Evolutionary conservation across 1,140 invertebrate genomes (phyloP), one percentile per base, ranked within the genome.

Genomic region (Drosophila fuyamai): DNA sequence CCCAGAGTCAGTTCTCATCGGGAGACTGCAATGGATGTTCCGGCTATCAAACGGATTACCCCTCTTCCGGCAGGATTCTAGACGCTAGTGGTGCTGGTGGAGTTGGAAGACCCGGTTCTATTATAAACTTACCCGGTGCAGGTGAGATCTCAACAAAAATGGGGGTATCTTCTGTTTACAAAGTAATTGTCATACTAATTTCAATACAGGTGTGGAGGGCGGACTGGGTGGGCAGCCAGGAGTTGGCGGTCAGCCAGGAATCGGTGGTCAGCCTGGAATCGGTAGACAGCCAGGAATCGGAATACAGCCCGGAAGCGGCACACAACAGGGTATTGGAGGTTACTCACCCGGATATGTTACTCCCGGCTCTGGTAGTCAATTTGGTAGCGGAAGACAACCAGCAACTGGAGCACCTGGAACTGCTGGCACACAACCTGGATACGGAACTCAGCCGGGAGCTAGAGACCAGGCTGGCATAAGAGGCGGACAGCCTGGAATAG

Each of bases 1-100:
- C 96, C 1, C 96, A 97, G 93, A 97, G 96, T 93, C 95, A 95
- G 88, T 94, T 94, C 40, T 93, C 94, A 46, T 93, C 93, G 29
- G 94, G 94, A 55, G 93, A 94, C 41, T 94, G 92, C 60, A 93
- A 93, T 51, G 94, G 94, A 90, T 82, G 76, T 48, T 27, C 59
- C 18, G 62, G 65, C 14, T 81, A 67, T 53, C 74, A 61, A 35
- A 56, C 68, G 8, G 76, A 67, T 7, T 79, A 79, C 38, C 44
- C 60, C 10, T 40, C 73, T 2, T 35, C 71, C 29, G 71, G 68
- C 7, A 67, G 81, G 40, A 18, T 62, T 32, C 16, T 65, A 0
- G 61, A 60, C 55, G 76, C 66, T n/a, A 59, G 53, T 38, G 44
- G 55, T 32, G 10, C 46, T 2, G 56, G 54, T 6, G 40, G 32